phyloP scores from a whole-genome alignment of 2,888 invertebrate species.

The Cerastis rubricosa region DNA sequence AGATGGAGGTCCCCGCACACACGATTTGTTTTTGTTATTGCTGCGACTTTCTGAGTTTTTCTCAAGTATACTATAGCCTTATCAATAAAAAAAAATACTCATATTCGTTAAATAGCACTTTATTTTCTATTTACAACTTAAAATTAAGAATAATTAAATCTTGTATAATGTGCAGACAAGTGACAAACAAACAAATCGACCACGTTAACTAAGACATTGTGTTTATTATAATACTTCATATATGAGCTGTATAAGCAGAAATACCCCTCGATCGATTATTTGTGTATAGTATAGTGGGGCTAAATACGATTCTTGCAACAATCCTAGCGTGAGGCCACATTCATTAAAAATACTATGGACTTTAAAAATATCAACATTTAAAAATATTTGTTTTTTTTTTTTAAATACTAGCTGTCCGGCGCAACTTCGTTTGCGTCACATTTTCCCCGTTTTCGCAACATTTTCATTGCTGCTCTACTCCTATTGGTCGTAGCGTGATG shows the following conservation, averaged over 20 bases:
- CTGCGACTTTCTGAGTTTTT: too few species aligned
- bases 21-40: too few species aligned
- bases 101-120: constrained; percentile 74
- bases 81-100: constrained; percentile 24
- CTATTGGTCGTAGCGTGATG: too few species aligned
- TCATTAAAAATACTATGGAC: constrained; percentile 4
- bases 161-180: constrained; percentile 48
- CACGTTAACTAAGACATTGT: constrained; percentile 9
- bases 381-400: too few species aligned
- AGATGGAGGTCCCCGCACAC: too few species aligned
- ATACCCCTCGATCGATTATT: background rate
- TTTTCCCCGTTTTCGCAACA: too few species aligned
- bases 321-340: background rate
- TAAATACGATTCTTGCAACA: background rate
- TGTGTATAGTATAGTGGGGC: background rate
- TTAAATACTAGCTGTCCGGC: too few species aligned
- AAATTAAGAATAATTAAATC: constrained; percentile 65
- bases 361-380: too few species aligned
- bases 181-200: constrained; percentile 37
- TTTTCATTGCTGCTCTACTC: too few species aligned
- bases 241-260: constrained; percentile 23
- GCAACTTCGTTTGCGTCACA: too few species aligned
- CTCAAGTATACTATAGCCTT: too few species aligned
- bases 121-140: constrained; percentile 80
- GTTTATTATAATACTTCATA: constrained; percentile 11